A percentile compares a stretch with the other conserved stretches of the same genome.
These are phyloP conservation scores for Monopterus albus DNA, from an alignment of 2,113 vertebrate genomes.

Conservation along the genomic window DNA sequence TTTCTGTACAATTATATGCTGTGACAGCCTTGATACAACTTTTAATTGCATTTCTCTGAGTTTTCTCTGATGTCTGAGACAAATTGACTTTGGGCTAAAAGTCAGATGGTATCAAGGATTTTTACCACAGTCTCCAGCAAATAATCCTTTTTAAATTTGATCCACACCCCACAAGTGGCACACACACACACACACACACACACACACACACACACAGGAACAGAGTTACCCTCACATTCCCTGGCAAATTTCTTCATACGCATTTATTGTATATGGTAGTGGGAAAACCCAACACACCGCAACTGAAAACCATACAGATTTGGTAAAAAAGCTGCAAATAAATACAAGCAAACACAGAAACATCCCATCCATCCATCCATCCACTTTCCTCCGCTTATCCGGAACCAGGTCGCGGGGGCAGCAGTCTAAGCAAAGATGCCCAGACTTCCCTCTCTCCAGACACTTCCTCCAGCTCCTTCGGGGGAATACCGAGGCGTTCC, in stretches of 20 bases:
- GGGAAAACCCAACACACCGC: too few relatives aligned
- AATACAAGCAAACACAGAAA: neutral
- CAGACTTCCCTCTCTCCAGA: too few relatives aligned
- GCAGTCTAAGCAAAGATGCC: too few relatives aligned
- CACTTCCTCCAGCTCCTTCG: too few relatives aligned
- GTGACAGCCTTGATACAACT: slow-evolving; percentile 73
- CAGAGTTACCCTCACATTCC: slow-evolving; percentile 14
- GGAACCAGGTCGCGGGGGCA: too few relatives aligned
- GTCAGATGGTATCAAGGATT: slow-evolving; percentile 69
- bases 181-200: slow-evolving; percentile 45
- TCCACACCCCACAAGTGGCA: slow-evolving; percentile 46
- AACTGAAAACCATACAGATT: neutral
- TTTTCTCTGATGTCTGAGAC: slow-evolving; percentile 59
- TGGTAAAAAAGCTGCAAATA: neutral
- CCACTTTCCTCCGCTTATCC: too few relatives aligned
- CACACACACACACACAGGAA: slow-evolving; percentile 44
- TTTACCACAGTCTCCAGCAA: slow-evolving; percentile 60
- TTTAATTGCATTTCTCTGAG: slow-evolving; percentile 74
- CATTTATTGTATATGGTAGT: too few relatives aligned
- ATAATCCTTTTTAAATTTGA: slow-evolving; percentile 67
- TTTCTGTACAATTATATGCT: slow-evolving; percentile 59
- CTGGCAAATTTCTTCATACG: slow-evolving; percentile 24
- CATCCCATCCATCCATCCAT: neutral
- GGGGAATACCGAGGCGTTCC: too few relatives aligned
- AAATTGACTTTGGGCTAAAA: slow-evolving; percentile 74